Evolutionary conservation across 1,140 invertebrate species (phyloP).

Genomic region (Lamellibrachia luymesi): DNA sequence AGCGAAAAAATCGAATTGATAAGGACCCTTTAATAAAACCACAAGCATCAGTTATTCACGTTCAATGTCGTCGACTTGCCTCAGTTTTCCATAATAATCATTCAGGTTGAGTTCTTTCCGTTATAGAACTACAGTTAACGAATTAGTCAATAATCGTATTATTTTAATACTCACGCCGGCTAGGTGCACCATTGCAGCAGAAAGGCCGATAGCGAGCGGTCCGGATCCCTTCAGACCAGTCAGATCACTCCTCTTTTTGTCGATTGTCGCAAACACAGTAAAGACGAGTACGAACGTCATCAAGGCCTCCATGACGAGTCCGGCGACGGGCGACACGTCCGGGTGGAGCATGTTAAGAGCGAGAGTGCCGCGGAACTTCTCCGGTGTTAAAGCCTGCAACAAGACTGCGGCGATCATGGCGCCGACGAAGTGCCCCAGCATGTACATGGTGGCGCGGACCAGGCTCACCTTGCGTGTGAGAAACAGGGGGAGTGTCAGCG

Average conservation of each 20-base stretch:
- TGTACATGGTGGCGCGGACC: conserved; percentile 38
- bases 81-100: no score
- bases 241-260: conserved; percentile 70
- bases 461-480: conserved; percentile 41
- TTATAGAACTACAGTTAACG: no score
- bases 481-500: conserved; percentile 74
- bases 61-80: no score
- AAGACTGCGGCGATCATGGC: conserved; percentile 75
- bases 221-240: conserved; percentile 80
- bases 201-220: conserved; percentile 82
- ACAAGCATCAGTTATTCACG: no score
- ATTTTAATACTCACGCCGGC: conserved; percentile 60
- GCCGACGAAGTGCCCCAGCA: conserved; percentile 63
- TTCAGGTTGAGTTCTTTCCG: no score
- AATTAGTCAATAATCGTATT: neutral
- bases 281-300: conserved; percentile 86
- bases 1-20: no score
- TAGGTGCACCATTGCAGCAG: conserved; percentile 77
- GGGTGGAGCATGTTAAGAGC: conserved; percentile 61
- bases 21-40: no score
- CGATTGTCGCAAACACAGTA: conserved; percentile 83
- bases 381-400: conserved; percentile 62
- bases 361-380: conserved; percentile 54
- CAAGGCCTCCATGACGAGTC: conserved; percentile 77
- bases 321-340: conserved; percentile 61